A percentile compares a stretch with the other conserved stretches of the same genome.
Conservation (phyloP, 2,113 vertebrate species). For the Mormyrus iriodes region DNA sequence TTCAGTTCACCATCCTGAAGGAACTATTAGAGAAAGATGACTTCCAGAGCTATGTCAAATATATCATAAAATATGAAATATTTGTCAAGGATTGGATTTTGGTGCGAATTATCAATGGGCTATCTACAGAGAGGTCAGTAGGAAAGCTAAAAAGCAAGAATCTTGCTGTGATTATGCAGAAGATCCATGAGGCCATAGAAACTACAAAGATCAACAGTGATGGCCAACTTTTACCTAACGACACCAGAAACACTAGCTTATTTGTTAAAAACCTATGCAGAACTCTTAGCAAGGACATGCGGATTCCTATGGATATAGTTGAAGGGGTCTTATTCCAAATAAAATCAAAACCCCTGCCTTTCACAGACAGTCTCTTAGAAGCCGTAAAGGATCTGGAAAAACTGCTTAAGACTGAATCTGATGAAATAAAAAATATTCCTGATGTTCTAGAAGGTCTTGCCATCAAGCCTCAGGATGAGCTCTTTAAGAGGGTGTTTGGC, state of each 20-base stretch:
- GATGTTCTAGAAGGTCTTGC: constrained; percentile 28
- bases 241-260: constrained; percentile 17
- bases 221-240: constrained; percentile 19
- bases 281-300: constrained; percentile 30
- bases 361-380: constrained; percentile 34
- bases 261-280: constrained; percentile 28
- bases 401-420: constrained; percentile 9
- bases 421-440: background rate
- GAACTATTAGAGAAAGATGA: constrained; percentile 39
- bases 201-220: background rate
- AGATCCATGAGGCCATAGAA: constrained; percentile 18
- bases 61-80: constrained; percentile 36
- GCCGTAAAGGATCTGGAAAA: constrained; percentile 35
- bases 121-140: constrained; percentile 16
- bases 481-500: constrained; percentile 52
- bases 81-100: constrained; percentile 44
- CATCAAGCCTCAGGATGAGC: constrained; percentile 45
- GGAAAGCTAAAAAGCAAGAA: constrained; percentile 20
- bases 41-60: constrained; percentile 30
- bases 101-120: background rate
- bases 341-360: constrained; percentile 41
- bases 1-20: constrained; percentile 42
- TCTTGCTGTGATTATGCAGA: constrained; percentile 12
- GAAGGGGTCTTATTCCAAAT: constrained; percentile 27
- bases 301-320: constrained; percentile 26